Evolutionary conservation across 2,888 invertebrate species (phyloP).

Genomic region (Phrixothrix hirtus): DNA sequence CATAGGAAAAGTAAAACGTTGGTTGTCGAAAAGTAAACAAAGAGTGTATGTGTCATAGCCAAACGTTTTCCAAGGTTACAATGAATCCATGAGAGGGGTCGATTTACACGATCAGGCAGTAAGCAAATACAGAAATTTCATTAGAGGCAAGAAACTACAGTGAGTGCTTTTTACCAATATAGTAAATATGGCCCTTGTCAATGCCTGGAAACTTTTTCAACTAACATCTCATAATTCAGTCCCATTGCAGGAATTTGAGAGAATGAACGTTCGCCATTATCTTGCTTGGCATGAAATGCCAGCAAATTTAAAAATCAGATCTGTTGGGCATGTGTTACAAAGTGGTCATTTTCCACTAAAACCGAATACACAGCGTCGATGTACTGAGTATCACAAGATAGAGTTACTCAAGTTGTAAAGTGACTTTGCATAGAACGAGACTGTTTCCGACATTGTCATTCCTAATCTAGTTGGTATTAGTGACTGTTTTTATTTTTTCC

Average conservation of each 20-base stretch:
- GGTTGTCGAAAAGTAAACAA: too few species aligned
- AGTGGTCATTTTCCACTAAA: not conserved
- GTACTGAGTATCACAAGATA: not conserved
- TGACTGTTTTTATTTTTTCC: not conserved
- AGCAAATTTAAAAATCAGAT: not conserved
- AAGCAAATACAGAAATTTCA: too few species aligned
- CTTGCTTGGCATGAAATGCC: not conserved
- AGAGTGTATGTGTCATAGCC: too few species aligned
- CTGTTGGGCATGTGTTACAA: constrained; percentile 3
- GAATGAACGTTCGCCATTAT: not conserved
- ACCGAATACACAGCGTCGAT: not conserved
- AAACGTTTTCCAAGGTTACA: too few species aligned
- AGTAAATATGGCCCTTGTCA: not conserved
- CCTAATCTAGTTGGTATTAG: too few species aligned
- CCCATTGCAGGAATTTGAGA: not conserved
- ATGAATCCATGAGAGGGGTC: too few species aligned
- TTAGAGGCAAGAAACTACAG: too few species aligned
- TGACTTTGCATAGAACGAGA: not conserved
- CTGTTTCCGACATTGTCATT: constrained; percentile 1
- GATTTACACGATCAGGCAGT: too few species aligned
- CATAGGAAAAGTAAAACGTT: too few species aligned
- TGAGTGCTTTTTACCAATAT: too few species aligned
- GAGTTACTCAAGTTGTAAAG: constrained; percentile 2
- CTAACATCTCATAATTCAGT: not conserved
- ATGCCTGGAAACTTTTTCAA: not conserved